Evolutionary conservation across 2,113 vertebrate genomes (phyloP), one percentile per base, ranked within the genome.

Genomic region (Vulpes lagopus): DNA sequence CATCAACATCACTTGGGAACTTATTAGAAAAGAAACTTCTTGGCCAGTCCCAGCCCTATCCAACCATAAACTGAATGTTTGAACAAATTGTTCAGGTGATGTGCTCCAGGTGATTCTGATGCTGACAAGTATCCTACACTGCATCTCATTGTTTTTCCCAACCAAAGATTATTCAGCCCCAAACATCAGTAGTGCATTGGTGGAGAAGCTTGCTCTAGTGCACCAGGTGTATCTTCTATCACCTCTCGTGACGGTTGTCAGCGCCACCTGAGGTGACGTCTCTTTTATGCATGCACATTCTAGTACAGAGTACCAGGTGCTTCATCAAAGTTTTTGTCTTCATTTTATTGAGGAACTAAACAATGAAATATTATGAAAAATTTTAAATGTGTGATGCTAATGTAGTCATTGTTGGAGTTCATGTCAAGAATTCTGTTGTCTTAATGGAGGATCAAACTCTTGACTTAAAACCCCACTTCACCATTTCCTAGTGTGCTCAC

Each of bases 81-180:
- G 86, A 78, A n/a, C 8, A 12, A 35, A 22, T 11, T 17, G 1
- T n/a, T 22, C 32, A 22, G 53, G n/a, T 25, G 51, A 20, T 51
- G 32, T 23, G 9, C 38, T 53, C 16, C 25, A 16, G 59, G 35
- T 38, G 35, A 15, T 30, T 89, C 78, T 83, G 60, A 32, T 23
- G 32, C 43, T 22, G 53, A 1, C 15, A 5, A 35, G 38, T 8
- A 30, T 7, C 15, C 19, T 11, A 2, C 8, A 7, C 30, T 4
- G 43, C 59, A 69, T 23, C 59, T 65, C 17, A 57, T 19, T 14
- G 17, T 3, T 71, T 30, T 9, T 8, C 27, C 38, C 55, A 67
- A 30, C 65, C 65, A 62, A 22, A 80, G 15, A 43, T 67, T 30
- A 27, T 9, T 43, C 27, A 71, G 43, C 27, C 8, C 20, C 15